Base-by-base conservation (phyloP, 2,888 invertebrate genomes). In the Tenthredo notha region DNA sequence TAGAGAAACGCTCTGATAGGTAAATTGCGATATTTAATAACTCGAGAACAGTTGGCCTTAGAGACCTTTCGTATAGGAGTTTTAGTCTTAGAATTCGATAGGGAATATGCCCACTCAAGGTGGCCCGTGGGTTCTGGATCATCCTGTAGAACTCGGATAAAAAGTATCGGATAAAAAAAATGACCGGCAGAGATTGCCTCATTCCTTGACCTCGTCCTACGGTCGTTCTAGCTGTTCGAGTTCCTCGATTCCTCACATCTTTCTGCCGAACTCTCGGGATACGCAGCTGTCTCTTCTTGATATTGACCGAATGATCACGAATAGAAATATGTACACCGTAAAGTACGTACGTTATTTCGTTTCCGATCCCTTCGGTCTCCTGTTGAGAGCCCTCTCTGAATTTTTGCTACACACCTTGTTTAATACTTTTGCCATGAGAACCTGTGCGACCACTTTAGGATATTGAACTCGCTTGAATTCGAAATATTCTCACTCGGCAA, bases 171-270 rank as follows among this genome's bases (percentile, higher is more conserved):
- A 61, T 37, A 21, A 80, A 40, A 47, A 80, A 80, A 80, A 58
- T 61, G 80, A 80, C 40, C 40, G 61, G 80, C 40, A 80, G 80
- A 61, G 61, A 80, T 80, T 80, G 33, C 61, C 58, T 58, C 21
- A 29, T 61, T 61, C 80, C 80, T 80, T 40, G 40, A 61, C 25
- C 61, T n/a, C 6, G 61, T 18, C 40, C 33, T 33, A n/a, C n/a
- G 37, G 33, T 80, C 37, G 25, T 37, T 18, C 40, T 77, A 15
- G 40, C n/a, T 40, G 61, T 58, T 40, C 25, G n/a, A 25, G 80
- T 40, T 61, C 50, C 61, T 40, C 80, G 61, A 43, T 80, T 80
- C 25, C 61, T 37, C 80, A 80, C 80, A 37, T 40, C 61, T 61
- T 21, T 40, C 33, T 29, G 18, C 58, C 80, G 61, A 61, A 80